Evolutionary conservation across 2,113 vertebrate species (phyloP).

Genomic region (Trogon melanurus): DNA sequence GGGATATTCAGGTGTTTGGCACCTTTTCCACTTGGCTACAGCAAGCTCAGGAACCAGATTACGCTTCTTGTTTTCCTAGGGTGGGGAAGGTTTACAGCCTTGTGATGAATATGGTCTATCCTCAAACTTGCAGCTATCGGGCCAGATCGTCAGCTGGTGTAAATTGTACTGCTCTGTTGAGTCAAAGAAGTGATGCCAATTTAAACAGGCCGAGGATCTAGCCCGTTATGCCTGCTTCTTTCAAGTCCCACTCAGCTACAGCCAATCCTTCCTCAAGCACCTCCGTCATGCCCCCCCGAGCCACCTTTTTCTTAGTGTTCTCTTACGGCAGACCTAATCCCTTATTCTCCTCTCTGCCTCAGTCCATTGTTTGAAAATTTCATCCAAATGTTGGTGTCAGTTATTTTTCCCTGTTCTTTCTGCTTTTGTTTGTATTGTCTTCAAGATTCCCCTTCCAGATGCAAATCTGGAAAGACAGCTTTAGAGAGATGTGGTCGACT

Average conservation of each 20-base stretch:
- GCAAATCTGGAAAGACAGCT: not conserved
- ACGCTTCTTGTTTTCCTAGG: slow-evolving; percentile 48
- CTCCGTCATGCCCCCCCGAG: not conserved
- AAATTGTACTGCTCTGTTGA: not conserved
- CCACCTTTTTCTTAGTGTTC: not conserved
- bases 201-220: not conserved
- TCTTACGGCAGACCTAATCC: not conserved
- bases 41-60: slow-evolving; percentile 20
- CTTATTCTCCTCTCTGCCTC: not conserved
- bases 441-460: not conserved
- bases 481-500: not conserved
- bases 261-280: not conserved
- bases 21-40: slow-evolving; percentile 7
- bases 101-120: not conserved
- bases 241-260: not conserved
- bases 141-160: slow-evolving; percentile 34
- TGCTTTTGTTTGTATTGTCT: not conserved
- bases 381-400: not conserved
- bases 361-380: not conserved
- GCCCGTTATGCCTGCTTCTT: not conserved
- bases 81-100: not conserved
- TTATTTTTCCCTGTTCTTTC: not conserved
- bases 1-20: slow-evolving; percentile 61
- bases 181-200: not conserved
- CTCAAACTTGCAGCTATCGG: not conserved